Evolutionary conservation across 2,797 vertebrate genomes (phyloP), one percentile per base, ranked within the genome.

Genomic region (Parauchenoglanis ngamensis): DNA sequence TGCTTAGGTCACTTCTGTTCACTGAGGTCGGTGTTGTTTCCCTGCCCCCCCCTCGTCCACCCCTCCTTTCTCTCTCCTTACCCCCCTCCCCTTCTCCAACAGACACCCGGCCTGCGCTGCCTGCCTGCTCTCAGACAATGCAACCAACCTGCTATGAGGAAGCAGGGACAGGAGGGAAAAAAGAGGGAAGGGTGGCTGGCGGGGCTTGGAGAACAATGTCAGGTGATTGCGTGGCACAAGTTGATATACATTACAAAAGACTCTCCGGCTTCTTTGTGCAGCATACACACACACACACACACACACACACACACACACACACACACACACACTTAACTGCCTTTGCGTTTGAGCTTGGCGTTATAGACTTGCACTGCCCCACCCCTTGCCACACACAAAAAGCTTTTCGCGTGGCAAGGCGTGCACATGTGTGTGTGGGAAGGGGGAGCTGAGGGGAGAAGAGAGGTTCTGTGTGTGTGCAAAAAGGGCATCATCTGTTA

Each of bases 231-330:
- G 93, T 85, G 87, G 87, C 90, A 11, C 94, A 95, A 95, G 92
- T 94, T 96, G 91, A 97, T 96, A 95, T 97, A 96, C 96, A 97
- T 96, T 94, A 96, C 96, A 97, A 97, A 97, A 94, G 94, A 91
- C 77, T 87, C 68, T 83, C 92, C 91, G 91, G 85, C 61, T 77
- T 77, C 80, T 59, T 78, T 86, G 81, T 77, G 72, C 40, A 77
- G 46, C 46, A 49, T 46, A 35, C 31, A 31, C 31, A 31, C 8
- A 21, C 35, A n/a, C 7, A 17, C 81, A 59, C 59, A 68, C 70
- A 90, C 56, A 63, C 40, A 73, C 70, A 83, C 79, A 73, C 81
- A 84, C 68, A 76, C 81, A 77, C 80, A 76, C 59, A 70, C 73
- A 87, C 81, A 84, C 57, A 84, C 73, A 76, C 25, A 28, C 49